Base-by-base conservation (phyloP, 2,797 vertebrate species). In the Odontamblyopus rebecca region DNA sequence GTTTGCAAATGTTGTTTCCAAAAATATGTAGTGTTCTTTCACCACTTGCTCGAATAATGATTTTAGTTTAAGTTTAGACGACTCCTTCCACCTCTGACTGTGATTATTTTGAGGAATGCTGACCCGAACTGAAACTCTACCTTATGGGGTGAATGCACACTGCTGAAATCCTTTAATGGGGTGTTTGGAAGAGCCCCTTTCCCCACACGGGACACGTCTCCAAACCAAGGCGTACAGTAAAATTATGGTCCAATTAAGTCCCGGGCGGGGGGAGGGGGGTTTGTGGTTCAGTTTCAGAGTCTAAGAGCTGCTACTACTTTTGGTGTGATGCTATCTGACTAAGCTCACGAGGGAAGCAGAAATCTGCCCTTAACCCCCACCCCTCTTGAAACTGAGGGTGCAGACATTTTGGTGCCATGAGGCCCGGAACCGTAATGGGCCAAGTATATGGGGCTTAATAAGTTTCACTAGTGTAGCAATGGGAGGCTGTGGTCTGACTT, bases 331-430 rank as follows among this genome's bases (percentile, higher is more conserved):
- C 78, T 93, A 94, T 94, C 92, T 78, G 78, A 84, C 75, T 69
- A 72, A 77, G 68, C 82, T 79, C 81, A 48, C 70, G 73, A 74
- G 82, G 80, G 79, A 60, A 74, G 64, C 76, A 66, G 74, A 75
- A 77, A 77, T 78, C 74, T 69, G 77, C 68, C 71, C 68, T 19
- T 71, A 44, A 73, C 18, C 72, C 56, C 61, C 71, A 67, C 69
- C 78, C 79, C 81, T 59, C 78, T 61, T 76, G 77, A 78, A 68
- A 68, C 62, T 69, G 61, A 79, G 78, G 81, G 70, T 75, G 77
- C 91, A 93, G 91, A 93, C 92, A 90, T 80, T 67, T 86, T 86
- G 91, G 93, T 93, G 91, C 91, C 90, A 88, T 8, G 2, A 79
- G 29, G 71, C 83, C 89, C 83, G 68, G 84, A 85, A 89, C 80